Percentiles rank a stretch among this genome's conserved stretches.
Conservation (phyloP, 2,797 vertebrate genomes). For the Ptychadena robeensis region DNA sequence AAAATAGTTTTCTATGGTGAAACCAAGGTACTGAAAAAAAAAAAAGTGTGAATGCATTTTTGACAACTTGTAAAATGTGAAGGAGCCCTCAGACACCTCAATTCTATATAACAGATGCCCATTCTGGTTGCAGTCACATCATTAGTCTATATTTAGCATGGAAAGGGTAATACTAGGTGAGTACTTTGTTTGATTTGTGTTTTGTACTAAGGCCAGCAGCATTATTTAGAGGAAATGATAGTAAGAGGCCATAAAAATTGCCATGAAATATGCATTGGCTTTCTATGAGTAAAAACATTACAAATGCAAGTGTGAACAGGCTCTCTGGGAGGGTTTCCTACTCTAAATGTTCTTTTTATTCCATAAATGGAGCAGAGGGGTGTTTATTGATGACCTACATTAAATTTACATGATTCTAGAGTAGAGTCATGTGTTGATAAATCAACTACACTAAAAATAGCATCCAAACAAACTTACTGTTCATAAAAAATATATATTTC, state of each 20-base stretch:
- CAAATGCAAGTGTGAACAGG: conserved; percentile 26
- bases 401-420: conserved; percentile 37
- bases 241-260: not conserved
- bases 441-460: conserved; percentile 6
- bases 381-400: conserved; percentile 31
- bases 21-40: too few relatives aligned
- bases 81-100: too few relatives aligned
- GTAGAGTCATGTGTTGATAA: conserved; percentile 11
- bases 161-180: not conserved
- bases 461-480: not conserved
- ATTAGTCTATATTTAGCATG: not conserved
- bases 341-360: conserved; percentile 22
- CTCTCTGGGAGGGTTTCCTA: conserved; percentile 12
- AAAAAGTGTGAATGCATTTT: too few relatives aligned
- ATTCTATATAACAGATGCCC: not conserved
- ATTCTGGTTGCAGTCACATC: not conserved
- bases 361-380: conserved; percentile 30
- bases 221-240: not conserved
- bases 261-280: conserved; percentile 30
- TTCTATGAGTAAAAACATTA: conserved; percentile 21
- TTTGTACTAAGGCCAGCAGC: not conserved
- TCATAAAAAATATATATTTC: not conserved
- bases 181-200: not conserved
- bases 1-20: too few relatives aligned
- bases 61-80: too few relatives aligned